A percentile compares a stretch with the other conserved stretches of the same genome.
phyloP scores from a whole-genome alignment of 2,797 vertebrate genomes.

The Eospalax fontanierii region DNA sequence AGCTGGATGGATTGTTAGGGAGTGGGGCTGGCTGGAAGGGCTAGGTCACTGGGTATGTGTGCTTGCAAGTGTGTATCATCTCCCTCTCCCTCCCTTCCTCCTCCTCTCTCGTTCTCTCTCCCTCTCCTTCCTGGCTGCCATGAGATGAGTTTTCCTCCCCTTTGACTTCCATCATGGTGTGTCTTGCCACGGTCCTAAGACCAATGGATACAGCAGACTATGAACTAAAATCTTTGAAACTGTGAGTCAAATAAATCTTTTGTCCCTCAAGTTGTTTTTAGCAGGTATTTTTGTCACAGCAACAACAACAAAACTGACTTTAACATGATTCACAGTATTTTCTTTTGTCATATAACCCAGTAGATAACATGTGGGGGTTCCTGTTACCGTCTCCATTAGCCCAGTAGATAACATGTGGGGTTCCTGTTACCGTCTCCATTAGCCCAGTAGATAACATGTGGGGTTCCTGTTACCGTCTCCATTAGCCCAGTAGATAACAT shows the following conservation, averaged over 20 bases:
- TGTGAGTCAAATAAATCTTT: neutral
- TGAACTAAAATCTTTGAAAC: too few species aligned
- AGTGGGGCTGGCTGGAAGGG: neutral
- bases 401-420: neutral
- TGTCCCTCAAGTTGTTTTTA: neutral
- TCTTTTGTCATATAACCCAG: neutral
- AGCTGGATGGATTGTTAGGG: neutral
- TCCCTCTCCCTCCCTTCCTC: neutral
- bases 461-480: too few species aligned
- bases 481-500: neutral
- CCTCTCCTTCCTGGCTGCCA: neutral
- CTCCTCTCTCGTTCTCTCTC: too few species aligned
- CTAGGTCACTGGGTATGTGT: neutral
- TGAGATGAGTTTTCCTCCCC: neutral
- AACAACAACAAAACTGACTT: neutral
- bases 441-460: neutral
- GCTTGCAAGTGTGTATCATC: neutral
- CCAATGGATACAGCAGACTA: neutral
- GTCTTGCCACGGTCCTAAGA: neutral
- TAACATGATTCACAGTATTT: neutral
- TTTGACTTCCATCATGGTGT: neutral
- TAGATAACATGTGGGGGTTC: neutral
- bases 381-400: too few species aligned
- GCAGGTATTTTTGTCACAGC: neutral
- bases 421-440: too few species aligned